A percentile compares a stretch with the other conserved stretches of the same genome.
Evolutionary conservation across 2,888 invertebrate genomes (phyloP).

Genomic region (Sinhomidia bicolor): DNA sequence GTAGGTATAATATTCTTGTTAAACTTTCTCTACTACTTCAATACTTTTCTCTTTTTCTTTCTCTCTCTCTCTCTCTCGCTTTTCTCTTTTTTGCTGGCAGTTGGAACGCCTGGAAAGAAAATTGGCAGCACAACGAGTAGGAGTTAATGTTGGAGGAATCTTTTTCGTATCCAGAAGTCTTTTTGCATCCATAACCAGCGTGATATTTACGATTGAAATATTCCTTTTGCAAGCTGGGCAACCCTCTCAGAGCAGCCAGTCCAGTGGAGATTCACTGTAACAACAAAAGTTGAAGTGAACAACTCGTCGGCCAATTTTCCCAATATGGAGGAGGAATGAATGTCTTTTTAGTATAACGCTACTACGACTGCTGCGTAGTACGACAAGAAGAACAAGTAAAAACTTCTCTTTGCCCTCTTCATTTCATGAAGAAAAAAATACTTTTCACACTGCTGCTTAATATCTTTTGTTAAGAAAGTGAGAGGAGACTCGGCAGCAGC

Average conservation of each 20-base stretch:
- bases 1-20: neutral
- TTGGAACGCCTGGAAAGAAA: slow-evolving; percentile 57
- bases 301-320: slow-evolving; percentile 32
- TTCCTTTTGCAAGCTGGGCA: slow-evolving; percentile 63
- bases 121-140: slow-evolving; percentile 49
- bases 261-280: slow-evolving; percentile 32
- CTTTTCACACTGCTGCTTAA: slow-evolving; percentile 35
- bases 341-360: neutral
- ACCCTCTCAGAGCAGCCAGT: slow-evolving; percentile 22
- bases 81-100: slow-evolving; percentile 37
- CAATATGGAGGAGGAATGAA: slow-evolving; percentile 36
- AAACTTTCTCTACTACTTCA: slow-evolving; percentile 8
- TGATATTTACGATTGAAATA: slow-evolving; percentile 65
- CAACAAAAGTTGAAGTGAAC: slow-evolving; percentile 12
- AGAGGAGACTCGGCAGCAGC: neutral
- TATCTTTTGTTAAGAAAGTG: slow-evolving; percentile 39
- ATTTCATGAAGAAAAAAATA: neutral
- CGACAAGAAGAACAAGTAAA: neutral
- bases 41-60: neutral
- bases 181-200: slow-evolving; percentile 54
- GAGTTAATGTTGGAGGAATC: slow-evolving; percentile 57
- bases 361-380: neutral
- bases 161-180: slow-evolving; percentile 61
- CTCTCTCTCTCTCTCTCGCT: neutral
- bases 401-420: slow-evolving; percentile 22